Conservation (phyloP, 2,113 vertebrate species). For the Recurvirostra avosetta region DNA sequence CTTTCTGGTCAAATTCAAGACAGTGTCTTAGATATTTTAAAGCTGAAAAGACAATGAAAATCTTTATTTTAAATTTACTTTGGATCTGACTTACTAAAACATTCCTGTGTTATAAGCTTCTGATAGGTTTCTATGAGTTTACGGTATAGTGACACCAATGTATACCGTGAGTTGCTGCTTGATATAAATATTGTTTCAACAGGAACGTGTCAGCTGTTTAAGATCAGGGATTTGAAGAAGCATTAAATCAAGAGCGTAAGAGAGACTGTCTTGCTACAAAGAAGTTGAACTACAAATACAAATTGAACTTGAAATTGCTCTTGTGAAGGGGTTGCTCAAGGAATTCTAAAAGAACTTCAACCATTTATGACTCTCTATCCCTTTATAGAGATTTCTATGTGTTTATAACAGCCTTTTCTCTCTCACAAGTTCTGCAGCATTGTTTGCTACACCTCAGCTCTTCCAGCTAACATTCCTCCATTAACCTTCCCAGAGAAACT, state of each 20-base stretch:
- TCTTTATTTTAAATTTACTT: slow-evolving; percentile 23
- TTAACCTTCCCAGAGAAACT: not conserved
- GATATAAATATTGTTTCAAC: not conserved
- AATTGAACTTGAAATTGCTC: not conserved
- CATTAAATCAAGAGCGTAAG: not conserved
- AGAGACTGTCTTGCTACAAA: not conserved
- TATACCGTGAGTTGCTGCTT: not conserved
- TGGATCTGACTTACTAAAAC: not conserved
- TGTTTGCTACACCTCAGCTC: not conserved
- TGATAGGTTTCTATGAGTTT: not conserved
- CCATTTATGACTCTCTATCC: not conserved
- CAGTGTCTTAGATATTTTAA: slow-evolving; percentile 10
- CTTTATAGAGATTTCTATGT: not conserved
- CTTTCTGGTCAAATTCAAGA: slow-evolving; percentile 18
- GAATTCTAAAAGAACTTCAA: not conserved
- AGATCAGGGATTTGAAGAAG: not conserved
- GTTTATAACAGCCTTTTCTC: not conserved
- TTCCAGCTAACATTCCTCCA: not conserved
- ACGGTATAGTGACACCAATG: not conserved
- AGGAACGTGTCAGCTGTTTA: not conserved
- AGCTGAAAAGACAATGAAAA: not conserved
- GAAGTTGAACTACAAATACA: not conserved
- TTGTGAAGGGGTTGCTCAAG: not conserved
- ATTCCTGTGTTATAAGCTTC: slow-evolving; percentile 3
- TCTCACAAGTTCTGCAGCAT: not conserved